Percentiles rank a stretch among this genome's conserved stretches.
Conservation (phyloP, 2,888 invertebrate genomes). For the Orthonychiurus folsomi region DNA sequence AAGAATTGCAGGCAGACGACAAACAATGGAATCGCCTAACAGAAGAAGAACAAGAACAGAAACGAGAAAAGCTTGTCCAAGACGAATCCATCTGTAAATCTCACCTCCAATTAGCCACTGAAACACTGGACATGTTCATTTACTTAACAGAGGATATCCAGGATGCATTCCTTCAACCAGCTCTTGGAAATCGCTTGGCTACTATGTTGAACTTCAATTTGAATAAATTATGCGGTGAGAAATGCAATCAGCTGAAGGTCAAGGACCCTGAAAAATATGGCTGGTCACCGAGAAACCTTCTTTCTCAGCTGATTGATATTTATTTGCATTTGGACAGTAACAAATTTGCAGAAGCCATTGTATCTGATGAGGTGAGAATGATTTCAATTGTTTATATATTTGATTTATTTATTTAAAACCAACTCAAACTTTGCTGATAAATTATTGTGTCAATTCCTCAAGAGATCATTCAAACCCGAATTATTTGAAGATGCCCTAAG, state of each 20-base stretch:
- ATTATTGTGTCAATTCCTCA: slow-evolving; percentile 41
- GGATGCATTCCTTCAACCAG: slow-evolving; percentile 87
- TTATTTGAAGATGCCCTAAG: slow-evolving; percentile 83
- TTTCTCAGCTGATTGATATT: slow-evolving; percentile 89
- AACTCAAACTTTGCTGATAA: background rate
- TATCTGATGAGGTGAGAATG: slow-evolving; percentile 85
- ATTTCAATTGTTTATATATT: background rate
- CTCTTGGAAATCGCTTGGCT: slow-evolving; percentile 84
- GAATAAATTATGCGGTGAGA: slow-evolving; percentile 89
- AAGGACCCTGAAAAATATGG: slow-evolving; percentile 88
- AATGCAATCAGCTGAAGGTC: slow-evolving; percentile 84
- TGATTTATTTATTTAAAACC: background rate
- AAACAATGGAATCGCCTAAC: slow-evolving; percentile 58
- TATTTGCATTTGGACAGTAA: slow-evolving; percentile 92
- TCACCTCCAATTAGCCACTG: slow-evolving; percentile 81
- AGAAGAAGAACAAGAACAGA: slow-evolving; percentile 61
- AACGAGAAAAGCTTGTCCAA: slow-evolving; percentile 66
- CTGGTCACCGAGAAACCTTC: slow-evolving; percentile 88
- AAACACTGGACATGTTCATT: slow-evolving; percentile 97
- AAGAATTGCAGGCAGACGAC: slow-evolving; percentile 67
- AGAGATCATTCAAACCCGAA: slow-evolving; percentile 88
- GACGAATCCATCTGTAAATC: slow-evolving; percentile 83
- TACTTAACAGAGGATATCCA: slow-evolving; percentile 90
- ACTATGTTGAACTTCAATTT: slow-evolving; percentile 98
- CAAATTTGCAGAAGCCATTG: slow-evolving; percentile 81